Base-by-base conservation (phyloP, 2,113 vertebrate genomes). In the Tauraco erythrolophus region DNA sequence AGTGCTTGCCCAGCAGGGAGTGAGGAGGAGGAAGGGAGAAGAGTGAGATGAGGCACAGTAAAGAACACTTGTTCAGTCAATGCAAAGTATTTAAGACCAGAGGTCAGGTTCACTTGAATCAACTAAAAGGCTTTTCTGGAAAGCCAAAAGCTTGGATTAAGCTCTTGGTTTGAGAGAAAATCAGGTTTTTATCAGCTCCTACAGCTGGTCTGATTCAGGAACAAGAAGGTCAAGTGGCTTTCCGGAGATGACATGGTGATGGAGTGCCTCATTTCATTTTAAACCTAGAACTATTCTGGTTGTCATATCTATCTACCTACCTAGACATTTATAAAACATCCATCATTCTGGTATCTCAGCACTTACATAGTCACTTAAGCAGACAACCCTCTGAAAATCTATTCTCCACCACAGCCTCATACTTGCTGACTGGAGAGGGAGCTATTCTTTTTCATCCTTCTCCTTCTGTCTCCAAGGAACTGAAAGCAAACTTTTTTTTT, bases 151-250 rank as follows among this genome's bases (percentile, higher is more conserved):
- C 61, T 94, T 82, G 54, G 50, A 94, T 89, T 71, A 82, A 78
- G 19, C 48, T 89, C 69, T 71, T 68, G 27, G 48, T 91, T 88
- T 94, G 65, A 70, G 58, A 71, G 69, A 72, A 89, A 91, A 84
- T 19, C 57, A 79, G 35, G 54, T 85, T 95, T 97, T 92, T 91
- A 83, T 93, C 77, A 79, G 23, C 37, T 89, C 80, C 92, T 91
- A 83, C 22, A 76, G 45, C 69, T 76, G 89, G 84, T 69, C 78
- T 95, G 84, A 83, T 89, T 85, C 69, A 94, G 89, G 70, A 94
- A 85, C 80, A 91, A 91, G 92, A 90, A 96, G 91, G 95, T 94
- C 89, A 97, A 95, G 50, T 62, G 77, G 77, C 94, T 94, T 95
- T 75, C 45, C 7, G 2, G 45, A 95, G 74, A 89, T 95, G 92